Base-by-base conservation (phyloP, 2,888 invertebrate species). In the Brachypalpus laphriformis region DNA sequence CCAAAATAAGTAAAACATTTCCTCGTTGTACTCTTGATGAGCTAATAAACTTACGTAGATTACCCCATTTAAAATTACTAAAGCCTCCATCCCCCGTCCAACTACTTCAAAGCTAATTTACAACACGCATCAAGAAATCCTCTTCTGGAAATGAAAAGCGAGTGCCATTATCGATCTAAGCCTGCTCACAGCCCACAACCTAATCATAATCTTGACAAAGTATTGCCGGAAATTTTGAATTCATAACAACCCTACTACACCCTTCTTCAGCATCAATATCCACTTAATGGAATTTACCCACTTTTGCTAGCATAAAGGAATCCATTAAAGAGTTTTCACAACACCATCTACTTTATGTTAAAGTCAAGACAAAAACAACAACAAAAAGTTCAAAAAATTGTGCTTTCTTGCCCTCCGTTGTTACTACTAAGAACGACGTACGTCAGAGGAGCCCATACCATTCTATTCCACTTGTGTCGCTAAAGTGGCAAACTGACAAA, bases 401-500 rank as follows among this genome's bases (percentile, higher is more conserved):
- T 37, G 9, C 16, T 22, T 40, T 56, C 18, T 63, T 25, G 28
- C 47, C 20, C 18, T 49, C 20, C 37, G 45, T 75, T 66, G 59
- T 61, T 81, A 75, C 61, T 75, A 75, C 45, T 68, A 75, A 28
- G 54, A 37, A 54, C 71, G 56, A 61, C 71, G 56, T n/a, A 65
- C 51, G 31, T 47, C 74, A 82, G 49, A 76, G 51, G 34, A 71
- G 51, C 11, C 72, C 61, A 74, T 49, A 40, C 34, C 28, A 51
- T 63, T 14, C 49, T 54, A 25, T 63, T 37, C 56, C 78, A 74
- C 78, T 78, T 78, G 63, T 83, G 68, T 63, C 59, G 57, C 28
- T 40, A 47, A 68, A 68, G 42, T 70, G 78, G 74, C 78, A 68
- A 74, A 31, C 72, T 74, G 65, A 78, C 81, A 75, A 81, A 75